Conservation (phyloP, 2,113 vertebrate genomes). For the Tursiops truncatus region DNA sequence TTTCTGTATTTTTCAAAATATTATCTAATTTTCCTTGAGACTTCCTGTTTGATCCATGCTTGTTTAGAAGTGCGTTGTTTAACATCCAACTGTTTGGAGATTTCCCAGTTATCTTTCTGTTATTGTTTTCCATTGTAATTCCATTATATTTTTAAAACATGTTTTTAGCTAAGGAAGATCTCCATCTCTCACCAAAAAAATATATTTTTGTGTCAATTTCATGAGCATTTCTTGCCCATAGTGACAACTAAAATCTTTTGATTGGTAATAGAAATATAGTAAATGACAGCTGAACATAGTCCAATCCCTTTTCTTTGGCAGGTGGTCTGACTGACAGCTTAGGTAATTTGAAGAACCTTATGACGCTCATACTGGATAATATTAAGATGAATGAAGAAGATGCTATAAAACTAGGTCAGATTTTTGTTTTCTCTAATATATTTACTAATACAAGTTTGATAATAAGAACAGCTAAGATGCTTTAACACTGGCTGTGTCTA, state of each 20-base stretch:
- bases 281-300: neutral
- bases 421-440: neutral
- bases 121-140: neutral
- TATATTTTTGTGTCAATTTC: neutral
- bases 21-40: neutral
- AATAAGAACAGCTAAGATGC: conserved; percentile 45
- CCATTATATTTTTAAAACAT: neutral
- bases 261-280: neutral
- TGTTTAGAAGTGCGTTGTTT: neutral
- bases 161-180: neutral
- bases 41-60: neutral
- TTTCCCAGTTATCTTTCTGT: neutral
- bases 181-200: neutral
- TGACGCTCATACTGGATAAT: conserved; percentile 66
- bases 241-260: neutral
- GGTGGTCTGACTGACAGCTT: conserved; percentile 71
- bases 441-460: neutral
- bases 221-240: neutral
- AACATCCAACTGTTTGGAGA: neutral
- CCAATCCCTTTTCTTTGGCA: conserved; percentile 40
- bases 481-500: neutral
- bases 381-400: conserved; percentile 70
- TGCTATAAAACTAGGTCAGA: conserved; percentile 69
- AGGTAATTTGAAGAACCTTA: conserved; percentile 71
- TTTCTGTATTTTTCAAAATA: conserved; percentile 12